Base-by-base conservation (phyloP, 2,113 vertebrate genomes). In the Anarhynchus alexandrinus region DNA sequence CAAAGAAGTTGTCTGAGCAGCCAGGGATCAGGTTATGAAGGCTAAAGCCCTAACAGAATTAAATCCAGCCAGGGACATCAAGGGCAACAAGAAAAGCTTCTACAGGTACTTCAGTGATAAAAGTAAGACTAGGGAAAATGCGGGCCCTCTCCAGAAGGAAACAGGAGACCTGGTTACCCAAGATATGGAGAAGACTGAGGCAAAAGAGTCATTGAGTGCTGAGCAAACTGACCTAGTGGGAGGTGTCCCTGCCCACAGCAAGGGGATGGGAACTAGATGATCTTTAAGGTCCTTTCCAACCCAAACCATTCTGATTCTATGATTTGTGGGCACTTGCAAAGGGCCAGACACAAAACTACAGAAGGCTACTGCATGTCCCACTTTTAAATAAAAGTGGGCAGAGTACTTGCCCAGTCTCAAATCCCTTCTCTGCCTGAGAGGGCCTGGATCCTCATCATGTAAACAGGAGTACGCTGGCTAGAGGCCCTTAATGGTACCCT, bases 391-490 rank as follows among this genome's bases (percentile, higher is more conserved):
- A 7, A 61, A 65, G 36, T 2, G 8, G 32, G 4, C 2, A 36
- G 23, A 79, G 43, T n/a, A 15, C 22, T 59, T 21, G 5, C 8
- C 29, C 18, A 15, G 27, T 10, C 61, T 79, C 43, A 87, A 36
- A 67, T 25, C 9, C 25, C 36, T 73, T 30, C 15, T 42, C 36
- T 57, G 30, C 18, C 29, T 19, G 3, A 16, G 17, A 51, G 18
- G 7, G 19, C 10, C 67, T 4, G 9, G 70, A 58, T 18, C 22
- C 23, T 64, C 42, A 9, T 26, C 1, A 1, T 2, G 4, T 5
- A 51, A 26, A 15, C 15, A 61, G 45, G 5, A n/a, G 7, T 12
- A 7, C 9, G 36, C 15, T 42, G 26, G 45, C 5, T 5, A 42
- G 30, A 52, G 22, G 15, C 14, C 36, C 64, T 34, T 15, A 26